Evolutionary conservation across 2,113 vertebrate genomes (phyloP).

Genomic region (Tyto alba): DNA sequence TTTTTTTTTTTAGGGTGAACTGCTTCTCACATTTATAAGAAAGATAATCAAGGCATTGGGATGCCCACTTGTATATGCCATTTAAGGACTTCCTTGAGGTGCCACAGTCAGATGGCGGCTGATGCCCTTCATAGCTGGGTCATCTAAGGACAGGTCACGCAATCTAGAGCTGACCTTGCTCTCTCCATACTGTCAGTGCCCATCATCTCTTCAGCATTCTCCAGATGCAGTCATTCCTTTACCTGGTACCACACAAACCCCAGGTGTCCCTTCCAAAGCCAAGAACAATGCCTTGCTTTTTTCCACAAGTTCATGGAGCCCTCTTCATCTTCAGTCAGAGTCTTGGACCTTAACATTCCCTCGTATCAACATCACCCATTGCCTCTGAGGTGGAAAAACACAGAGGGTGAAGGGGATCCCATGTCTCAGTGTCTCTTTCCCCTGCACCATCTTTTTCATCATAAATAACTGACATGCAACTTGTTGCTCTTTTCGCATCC

Average conservation of each 20-base stretch:
- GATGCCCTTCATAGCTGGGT: background rate
- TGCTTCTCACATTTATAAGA: background rate
- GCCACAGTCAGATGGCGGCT: background rate
- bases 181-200: background rate
- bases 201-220: background rate
- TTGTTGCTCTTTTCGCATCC: constrained; percentile 63
- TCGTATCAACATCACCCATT: background rate
- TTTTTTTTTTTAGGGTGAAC: background rate
- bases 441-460: constrained; percentile 1
- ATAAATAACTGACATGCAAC: constrained; percentile 82
- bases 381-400: background rate
- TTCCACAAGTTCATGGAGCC: background rate
- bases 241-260: background rate
- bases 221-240: background rate
- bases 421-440: background rate
- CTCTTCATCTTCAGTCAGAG: background rate
- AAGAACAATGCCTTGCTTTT: background rate
- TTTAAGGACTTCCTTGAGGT: background rate
- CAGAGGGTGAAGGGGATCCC: background rate
- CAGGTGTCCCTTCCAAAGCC: background rate
- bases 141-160: background rate
- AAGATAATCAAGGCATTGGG: background rate
- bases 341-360: background rate
- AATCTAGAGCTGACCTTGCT: background rate
- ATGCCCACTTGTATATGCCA: background rate